phyloP scores from a whole-genome alignment of 2,113 vertebrate genomes.

The Vulpes ferrilata region DNA sequence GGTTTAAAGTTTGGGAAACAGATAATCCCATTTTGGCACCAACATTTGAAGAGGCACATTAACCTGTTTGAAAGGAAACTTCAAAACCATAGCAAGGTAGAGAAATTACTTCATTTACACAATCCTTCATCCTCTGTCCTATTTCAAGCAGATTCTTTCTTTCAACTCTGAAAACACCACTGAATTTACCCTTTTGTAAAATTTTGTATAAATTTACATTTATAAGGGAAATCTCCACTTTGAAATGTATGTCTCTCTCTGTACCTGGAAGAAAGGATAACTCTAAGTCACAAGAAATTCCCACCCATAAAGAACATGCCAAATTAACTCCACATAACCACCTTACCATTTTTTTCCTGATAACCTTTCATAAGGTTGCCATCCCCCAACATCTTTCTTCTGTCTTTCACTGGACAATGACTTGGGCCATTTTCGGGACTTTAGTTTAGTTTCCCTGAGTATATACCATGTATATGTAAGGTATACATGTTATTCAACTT shows the following conservation, averaged over 20 bases:
- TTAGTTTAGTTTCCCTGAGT: neutral
- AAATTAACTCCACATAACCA: neutral
- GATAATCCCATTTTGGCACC: neutral
- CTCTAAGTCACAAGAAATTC: neutral
- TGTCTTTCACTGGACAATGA: neutral
- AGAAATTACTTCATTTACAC: neutral
- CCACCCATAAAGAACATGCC: neutral
- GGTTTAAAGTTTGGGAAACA: conserved; percentile 6
- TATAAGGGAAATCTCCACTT: neutral
- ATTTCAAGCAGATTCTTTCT: neutral
- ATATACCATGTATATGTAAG: neutral
- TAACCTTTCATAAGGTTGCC: neutral
- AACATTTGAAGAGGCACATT: neutral
- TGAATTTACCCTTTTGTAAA: neutral
- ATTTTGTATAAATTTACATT: neutral
- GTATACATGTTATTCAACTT: neutral
- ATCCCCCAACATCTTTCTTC: neutral
- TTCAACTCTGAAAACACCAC: neutral
- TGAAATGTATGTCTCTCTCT: neutral
- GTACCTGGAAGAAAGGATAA: neutral
- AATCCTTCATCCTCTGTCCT: neutral
- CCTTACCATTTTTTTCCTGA: neutral
- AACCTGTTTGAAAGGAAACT: neutral
- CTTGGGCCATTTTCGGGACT: neutral
- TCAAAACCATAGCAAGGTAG: neutral